Conservation (phyloP, 2,113 vertebrate genomes). For the Origma solitaria region DNA sequence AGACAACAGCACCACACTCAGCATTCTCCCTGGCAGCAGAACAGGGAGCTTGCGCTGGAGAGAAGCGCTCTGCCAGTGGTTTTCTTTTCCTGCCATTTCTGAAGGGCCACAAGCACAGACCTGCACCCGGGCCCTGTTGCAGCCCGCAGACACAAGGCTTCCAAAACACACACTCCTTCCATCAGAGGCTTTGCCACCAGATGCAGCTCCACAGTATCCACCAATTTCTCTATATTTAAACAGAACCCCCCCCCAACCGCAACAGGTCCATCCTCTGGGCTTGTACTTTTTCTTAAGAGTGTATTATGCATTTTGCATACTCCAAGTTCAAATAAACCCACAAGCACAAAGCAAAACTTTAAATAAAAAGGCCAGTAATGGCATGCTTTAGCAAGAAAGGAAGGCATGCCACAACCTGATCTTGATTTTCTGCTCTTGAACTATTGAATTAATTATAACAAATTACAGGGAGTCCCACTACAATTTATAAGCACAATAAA, state of each 20-base stretch:
- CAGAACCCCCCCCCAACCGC: background rate
- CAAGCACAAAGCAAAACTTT: slow-evolving; percentile 20
- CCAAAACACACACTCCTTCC: background rate
- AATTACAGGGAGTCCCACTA: slow-evolving; percentile 75
- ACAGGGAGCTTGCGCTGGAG: background rate
- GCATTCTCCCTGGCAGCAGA: background rate
- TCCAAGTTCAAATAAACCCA: slow-evolving; percentile 62
- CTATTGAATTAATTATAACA: slow-evolving; percentile 77
- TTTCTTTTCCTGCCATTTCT: background rate
- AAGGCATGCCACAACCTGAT: slow-evolving; percentile 66
- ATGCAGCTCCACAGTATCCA: background rate
- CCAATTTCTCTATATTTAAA: background rate
- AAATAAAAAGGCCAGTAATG: slow-evolving; percentile 50
- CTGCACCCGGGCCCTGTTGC: background rate
- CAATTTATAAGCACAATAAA: slow-evolving; percentile 68
- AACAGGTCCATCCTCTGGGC: background rate
- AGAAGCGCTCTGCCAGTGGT: background rate
- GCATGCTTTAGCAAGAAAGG: slow-evolving; percentile 57
- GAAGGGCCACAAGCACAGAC: slow-evolving; percentile 3
- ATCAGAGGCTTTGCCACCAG: background rate
- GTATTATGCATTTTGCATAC: slow-evolving; percentile 8
- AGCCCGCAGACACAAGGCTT: background rate
- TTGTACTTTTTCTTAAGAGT: background rate
- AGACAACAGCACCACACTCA: background rate
- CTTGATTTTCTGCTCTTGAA: slow-evolving; percentile 67